A percentile compares a stretch with the other conserved stretches of the same genome.
Conservation (phyloP, 2,113 vertebrate species). For the Opisthocomus hoazin region DNA sequence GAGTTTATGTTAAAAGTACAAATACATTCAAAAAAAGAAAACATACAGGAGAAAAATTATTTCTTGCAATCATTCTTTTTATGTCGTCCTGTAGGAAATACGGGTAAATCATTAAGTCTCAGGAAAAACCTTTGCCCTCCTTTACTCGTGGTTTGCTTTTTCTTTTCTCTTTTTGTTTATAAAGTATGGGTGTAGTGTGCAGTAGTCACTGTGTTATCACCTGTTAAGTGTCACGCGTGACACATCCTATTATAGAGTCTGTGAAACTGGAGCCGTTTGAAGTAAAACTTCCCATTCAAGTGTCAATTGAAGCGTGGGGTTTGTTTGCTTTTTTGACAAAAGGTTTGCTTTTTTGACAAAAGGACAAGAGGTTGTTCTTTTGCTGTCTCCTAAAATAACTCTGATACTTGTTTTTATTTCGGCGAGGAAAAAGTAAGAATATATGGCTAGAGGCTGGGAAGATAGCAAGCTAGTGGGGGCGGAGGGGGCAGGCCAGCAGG, state of each 20-base stretch:
- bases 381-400: constrained; percentile 26
- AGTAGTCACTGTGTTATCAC: not conserved
- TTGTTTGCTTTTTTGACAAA: constrained; percentile 10
- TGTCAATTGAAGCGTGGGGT: not conserved
- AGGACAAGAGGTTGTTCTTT: not conserved
- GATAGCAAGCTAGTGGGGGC: not conserved
- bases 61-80: constrained; percentile 12
- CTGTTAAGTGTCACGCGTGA: not conserved
- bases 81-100: not conserved
- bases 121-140: not conserved
- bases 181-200: not conserved
- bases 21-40: not conserved
- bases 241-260: not conserved
- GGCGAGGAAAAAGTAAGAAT: not conserved
- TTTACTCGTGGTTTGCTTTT: not conserved
- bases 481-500: not conserved
- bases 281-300: constrained; percentile 25
- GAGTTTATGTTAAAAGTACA: constrained; percentile 5
- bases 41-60: not conserved
- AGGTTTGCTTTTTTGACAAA: constrained; percentile 5
- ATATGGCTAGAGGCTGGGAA: not conserved
- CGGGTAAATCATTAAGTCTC: not conserved
- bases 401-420: constrained; percentile 11
- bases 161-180: not conserved
- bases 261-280: not conserved